Base-by-base conservation (phyloP, 2,113 vertebrate genomes). In the Menidia beryllina region DNA sequence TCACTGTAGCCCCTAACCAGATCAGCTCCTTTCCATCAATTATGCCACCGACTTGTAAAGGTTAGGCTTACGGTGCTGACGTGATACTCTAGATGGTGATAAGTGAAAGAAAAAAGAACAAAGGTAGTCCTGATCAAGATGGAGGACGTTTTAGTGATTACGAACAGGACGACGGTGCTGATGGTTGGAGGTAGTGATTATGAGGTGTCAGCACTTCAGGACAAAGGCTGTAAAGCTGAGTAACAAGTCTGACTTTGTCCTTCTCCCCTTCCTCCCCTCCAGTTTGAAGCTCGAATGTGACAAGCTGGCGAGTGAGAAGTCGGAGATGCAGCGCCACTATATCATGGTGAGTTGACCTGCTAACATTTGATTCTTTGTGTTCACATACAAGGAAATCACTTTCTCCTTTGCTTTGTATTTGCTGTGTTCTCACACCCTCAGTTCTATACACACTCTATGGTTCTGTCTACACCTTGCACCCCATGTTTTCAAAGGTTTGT, bases 271-370 rank as follows among this genome's bases (percentile, higher is more conserved):
- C 17, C 53, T 79, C 69, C 47, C 79, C 61, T 17, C 13, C 75
- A 95, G 94, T 90, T 88, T 95, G 82, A 96, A 98, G 95, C 96
- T 98, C 79, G 96, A 98, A 82, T 98, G 96, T 88, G 96, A 98
- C 91, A 98, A 98, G 90, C 91, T 98, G 89, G 96, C 96, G 30
- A 98, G 96, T 72, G 96, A 98, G 91, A 98, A 98, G 94, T 97
- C 96, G 0, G 96, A 98, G 91, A 98, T 98, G 96, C 96, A 98
- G 91, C 95, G 96, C 83, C 96, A 97, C 93, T 98, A 98, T 83
- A 96, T 98, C 88, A 98, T 98, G 97, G 97, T 98, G 86, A 97
- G 96, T 86, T 15, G 63, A 41, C 36, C 34, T 58, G 3, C 54
- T 39, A 5, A 48, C 45, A 48, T 20, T 19, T 69, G 53, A 14